Evolutionary conservation across 2,888 invertebrate species (phyloP).

Genomic region (Lycia hirtaria): DNA sequence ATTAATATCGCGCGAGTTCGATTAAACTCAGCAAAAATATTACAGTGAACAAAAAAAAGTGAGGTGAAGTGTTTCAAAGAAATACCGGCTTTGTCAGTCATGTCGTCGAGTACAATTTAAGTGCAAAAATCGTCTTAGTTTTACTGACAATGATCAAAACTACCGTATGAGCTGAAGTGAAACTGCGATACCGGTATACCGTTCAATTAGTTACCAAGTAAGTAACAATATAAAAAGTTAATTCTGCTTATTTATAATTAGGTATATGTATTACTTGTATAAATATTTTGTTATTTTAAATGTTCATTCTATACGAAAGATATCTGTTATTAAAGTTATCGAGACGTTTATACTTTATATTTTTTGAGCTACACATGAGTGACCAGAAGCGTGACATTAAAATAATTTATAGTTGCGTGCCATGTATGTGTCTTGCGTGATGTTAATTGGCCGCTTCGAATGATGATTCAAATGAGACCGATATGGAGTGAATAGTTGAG

Average conservation of each 20-base stretch:
- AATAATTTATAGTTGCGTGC: slow-evolving; percentile 28
- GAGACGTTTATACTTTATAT: slow-evolving; percentile 22
- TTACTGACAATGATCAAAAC: slow-evolving; percentile 65
- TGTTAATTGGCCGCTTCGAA: slow-evolving; percentile 32
- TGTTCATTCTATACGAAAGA: slow-evolving; percentile 15
- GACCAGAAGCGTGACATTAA: slow-evolving; percentile 29
- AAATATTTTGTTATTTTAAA: slow-evolving; percentile 19
- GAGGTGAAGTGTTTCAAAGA: slow-evolving; percentile 74
- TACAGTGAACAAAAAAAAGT: slow-evolving; percentile 56
- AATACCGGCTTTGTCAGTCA: slow-evolving; percentile 70
- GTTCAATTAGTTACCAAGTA: slow-evolving; percentile 50
- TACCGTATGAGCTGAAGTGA: slow-evolving; percentile 64
- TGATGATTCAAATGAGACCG: slow-evolving; percentile 37
- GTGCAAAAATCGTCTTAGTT: slow-evolving; percentile 73
- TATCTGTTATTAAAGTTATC: slow-evolving; percentile 14
- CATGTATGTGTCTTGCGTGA: slow-evolving; percentile 34
- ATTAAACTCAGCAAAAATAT: slow-evolving; percentile 47
- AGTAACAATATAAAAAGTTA: slow-evolving; percentile 42
- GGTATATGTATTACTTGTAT: too few species aligned
- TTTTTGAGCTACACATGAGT: slow-evolving; percentile 25
- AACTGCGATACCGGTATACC: slow-evolving; percentile 43
- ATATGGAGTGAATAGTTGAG: slow-evolving; percentile 34
- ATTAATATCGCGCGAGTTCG: slow-evolving; percentile 39
- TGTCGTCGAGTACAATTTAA: slow-evolving; percentile 76
- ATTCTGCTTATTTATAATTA: not conserved